phyloP scores from a whole-genome alignment of 2,888 invertebrate species.

The Ochlodes sylvanus region DNA sequence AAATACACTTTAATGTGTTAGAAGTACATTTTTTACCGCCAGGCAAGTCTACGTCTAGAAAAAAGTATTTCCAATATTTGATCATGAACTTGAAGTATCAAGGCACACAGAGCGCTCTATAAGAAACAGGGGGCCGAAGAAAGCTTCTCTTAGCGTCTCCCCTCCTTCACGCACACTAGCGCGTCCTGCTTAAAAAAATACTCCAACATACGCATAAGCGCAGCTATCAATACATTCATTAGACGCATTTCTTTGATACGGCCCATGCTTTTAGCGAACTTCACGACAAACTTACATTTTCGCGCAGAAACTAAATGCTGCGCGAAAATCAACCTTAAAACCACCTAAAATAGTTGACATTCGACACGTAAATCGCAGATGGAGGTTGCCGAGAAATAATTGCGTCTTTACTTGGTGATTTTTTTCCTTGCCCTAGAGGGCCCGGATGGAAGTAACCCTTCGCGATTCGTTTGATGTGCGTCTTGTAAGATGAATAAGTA shows the following conservation, averaged over 20 bases:
- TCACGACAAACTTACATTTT: constrained; percentile 52
- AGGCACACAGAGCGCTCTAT: constrained; percentile 55
- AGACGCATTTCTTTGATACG: constrained; percentile 83
- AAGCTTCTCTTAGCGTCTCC: constrained; percentile 80
- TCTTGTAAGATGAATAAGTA: constrained; percentile 59
- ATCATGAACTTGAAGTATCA: constrained; percentile 53
- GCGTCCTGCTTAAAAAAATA: constrained; percentile 70
- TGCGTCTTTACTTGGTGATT: constrained; percentile 77
- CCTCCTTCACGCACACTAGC: constrained; percentile 71
- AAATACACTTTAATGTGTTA: too few species aligned
- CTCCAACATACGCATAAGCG: constrained; percentile 66
- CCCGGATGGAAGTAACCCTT: constrained; percentile 55
- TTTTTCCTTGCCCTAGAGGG: constrained; percentile 68
- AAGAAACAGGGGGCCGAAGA: constrained; percentile 81
- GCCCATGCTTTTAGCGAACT: constrained; percentile 75
- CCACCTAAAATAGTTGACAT: constrained; percentile 32
- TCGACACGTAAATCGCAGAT: constrained; percentile 33
- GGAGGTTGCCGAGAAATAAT: constrained; percentile 69
- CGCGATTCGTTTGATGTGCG: constrained; percentile 58
- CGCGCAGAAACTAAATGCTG: constrained; percentile 41
- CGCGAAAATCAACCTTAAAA: constrained; percentile 54
- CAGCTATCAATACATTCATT: constrained; percentile 83
- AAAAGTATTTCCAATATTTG: not conserved
- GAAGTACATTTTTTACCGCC: too few species aligned
- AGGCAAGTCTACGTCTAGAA: too few species aligned